Evolutionary conservation across 1,140 invertebrate genomes (phyloP).

Genomic region (Papilio polyxenes): DNA sequence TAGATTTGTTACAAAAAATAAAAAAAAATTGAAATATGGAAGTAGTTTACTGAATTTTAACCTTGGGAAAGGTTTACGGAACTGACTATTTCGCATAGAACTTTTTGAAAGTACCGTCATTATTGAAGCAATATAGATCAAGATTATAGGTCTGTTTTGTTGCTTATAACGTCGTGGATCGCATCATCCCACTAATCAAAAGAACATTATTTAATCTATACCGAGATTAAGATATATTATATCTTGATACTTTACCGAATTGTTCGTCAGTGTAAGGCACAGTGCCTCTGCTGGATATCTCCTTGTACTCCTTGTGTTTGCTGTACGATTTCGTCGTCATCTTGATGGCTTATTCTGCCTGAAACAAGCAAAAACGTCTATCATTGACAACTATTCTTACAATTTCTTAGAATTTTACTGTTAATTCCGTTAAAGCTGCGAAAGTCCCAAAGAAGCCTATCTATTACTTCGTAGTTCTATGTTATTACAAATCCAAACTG

Average conservation of each 20-base stretch:
- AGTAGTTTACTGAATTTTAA: background rate
- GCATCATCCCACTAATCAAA: too few species aligned
- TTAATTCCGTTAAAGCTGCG: too few species aligned
- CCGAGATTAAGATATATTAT: background rate
- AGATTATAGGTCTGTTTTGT: background rate
- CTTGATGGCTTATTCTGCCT: slow-evolving; percentile 50
- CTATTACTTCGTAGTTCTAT: background rate
- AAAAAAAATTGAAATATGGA: background rate
- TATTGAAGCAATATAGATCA: background rate
- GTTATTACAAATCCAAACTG: background rate
- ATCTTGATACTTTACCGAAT: slow-evolving; percentile 61
- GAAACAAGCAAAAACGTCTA: slow-evolving; percentile 46
- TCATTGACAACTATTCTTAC: slow-evolving; percentile 3
- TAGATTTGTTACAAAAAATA: background rate
- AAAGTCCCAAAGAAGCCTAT: too few species aligned
- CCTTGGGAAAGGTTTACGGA: too few species aligned
- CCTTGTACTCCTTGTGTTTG: slow-evolving; percentile 77
- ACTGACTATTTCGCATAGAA: background rate
- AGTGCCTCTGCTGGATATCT: slow-evolving; percentile 70
- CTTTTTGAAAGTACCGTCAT: background rate
- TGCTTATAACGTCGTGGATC: too few species aligned
- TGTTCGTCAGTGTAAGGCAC: slow-evolving; percentile 74
- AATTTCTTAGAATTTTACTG: background rate
- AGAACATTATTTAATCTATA: too few species aligned
- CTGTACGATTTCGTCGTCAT: slow-evolving; percentile 78